These are phyloP conservation scores for Drosophila falleni DNA, from an alignment of 2,888 invertebrate genomes.

Conservation along the genomic window DNA sequence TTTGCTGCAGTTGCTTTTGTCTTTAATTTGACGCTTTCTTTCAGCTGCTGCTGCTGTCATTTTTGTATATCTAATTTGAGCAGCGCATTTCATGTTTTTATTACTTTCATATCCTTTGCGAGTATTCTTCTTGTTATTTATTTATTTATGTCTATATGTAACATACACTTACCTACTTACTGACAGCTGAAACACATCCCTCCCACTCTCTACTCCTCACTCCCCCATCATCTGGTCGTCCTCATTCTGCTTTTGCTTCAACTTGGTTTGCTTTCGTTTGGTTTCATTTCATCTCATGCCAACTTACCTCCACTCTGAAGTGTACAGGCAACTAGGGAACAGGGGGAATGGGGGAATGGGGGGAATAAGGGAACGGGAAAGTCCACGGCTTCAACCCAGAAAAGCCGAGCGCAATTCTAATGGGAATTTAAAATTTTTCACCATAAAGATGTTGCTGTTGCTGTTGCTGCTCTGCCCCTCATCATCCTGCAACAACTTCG, in stretches of 20 bases:
- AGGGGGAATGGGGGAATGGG: not conserved
- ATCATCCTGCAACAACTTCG: not conserved
- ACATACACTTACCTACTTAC: constrained; percentile 73
- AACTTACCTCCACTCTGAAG: constrained; percentile 34
- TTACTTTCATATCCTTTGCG: constrained; percentile 61
- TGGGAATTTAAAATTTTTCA: constrained; percentile 79
- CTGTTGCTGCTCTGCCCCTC: not conserved
- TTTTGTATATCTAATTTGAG: constrained; percentile 58
- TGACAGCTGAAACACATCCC: constrained; percentile 23
- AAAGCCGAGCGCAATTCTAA: constrained; percentile 74
- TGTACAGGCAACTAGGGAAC: constrained; percentile 1
- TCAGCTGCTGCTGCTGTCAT: constrained; percentile 16
- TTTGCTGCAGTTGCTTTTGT: constrained; percentile 43
- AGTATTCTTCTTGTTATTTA: constrained; percentile 55
- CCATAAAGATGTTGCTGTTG: constrained; percentile 70
- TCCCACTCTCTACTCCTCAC: not conserved
- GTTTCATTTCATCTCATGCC: constrained; percentile 74
- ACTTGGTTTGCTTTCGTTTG: constrained; percentile 54
- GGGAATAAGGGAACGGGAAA: not conserved
- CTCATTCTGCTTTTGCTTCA: constrained; percentile 28
- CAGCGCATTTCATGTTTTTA: constrained; percentile 65
- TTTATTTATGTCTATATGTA: constrained; percentile 61
- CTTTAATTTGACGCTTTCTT: constrained; percentile 55
- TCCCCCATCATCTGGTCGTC: constrained; percentile 1
- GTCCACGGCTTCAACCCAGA: constrained; percentile 36